phyloP scores from a whole-genome alignment of 2,797 vertebrate genomes.

The Orientallactaga sibirica region DNA sequence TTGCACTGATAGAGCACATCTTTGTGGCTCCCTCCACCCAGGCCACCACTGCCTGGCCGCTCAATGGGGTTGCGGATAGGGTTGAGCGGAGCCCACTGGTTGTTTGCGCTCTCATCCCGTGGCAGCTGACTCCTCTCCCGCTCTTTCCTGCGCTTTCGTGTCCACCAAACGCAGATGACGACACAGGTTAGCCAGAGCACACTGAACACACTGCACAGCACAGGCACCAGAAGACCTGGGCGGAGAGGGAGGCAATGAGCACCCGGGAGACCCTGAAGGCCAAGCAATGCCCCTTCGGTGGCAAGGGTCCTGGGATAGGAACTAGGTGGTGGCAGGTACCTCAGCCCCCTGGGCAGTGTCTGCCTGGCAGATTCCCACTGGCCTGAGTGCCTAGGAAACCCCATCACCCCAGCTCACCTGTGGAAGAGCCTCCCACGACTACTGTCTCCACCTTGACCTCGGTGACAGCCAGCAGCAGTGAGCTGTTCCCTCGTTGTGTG shows the following conservation, averaged over 20 bases:
- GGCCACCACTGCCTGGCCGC: constrained; percentile 85
- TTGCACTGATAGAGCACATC: constrained; percentile 93
- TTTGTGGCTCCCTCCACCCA: constrained; percentile 85
- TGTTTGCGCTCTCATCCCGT: constrained; percentile 93
- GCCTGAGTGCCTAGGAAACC: neutral
- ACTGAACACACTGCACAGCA: constrained; percentile 93
- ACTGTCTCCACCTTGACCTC: constrained; percentile 95
- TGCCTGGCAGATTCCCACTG: neutral
- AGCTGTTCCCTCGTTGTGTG: constrained; percentile 95
- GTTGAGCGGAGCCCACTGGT: constrained; percentile 94
- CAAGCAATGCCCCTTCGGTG: accelerated
- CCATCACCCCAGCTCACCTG: constrained; percentile 78
- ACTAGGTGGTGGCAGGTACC: too few species aligned
- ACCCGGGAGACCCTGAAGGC: accelerated
- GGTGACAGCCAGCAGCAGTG: constrained; percentile 92
- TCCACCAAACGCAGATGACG: constrained; percentile 96
- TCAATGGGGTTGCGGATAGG: constrained; percentile 91
- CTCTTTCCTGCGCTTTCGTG: constrained; percentile 96
- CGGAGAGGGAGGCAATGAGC: neutral
- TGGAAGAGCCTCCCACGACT: constrained; percentile 86
- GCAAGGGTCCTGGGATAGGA: neutral
- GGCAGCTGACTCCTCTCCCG: constrained; percentile 90
- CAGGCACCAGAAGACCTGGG: constrained; percentile 93
- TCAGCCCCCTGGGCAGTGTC: neutral
- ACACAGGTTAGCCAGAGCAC: constrained; percentile 95